phyloP scores from a whole-genome alignment of 2,888 invertebrate genomes.

The Clepsis dumicolana region DNA sequence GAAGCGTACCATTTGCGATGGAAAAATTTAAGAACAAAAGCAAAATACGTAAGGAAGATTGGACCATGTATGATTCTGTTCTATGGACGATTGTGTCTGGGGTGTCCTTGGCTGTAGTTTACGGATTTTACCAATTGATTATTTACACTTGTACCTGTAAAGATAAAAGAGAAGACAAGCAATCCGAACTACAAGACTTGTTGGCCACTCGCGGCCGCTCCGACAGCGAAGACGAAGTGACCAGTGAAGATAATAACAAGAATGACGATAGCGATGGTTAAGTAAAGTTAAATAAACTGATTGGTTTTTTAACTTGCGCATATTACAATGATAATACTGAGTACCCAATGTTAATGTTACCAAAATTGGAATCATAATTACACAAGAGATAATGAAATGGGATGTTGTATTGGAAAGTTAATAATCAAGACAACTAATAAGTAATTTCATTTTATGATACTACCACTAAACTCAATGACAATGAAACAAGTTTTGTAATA shows the following conservation, averaged over 20 bases:
- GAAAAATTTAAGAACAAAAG: slow-evolving; percentile 33
- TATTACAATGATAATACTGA: no score
- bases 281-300: no score
- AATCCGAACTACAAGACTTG: slow-evolving; percentile 21
- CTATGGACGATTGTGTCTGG: slow-evolving; percentile 55
- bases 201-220: slow-evolving; percentile 19
- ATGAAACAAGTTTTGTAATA: no score
- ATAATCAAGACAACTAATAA: no score
- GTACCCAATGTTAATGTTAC: no score
- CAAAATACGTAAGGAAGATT: slow-evolving; percentile 47
- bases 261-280: background rate
- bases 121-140: slow-evolving; percentile 50
- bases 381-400: no score
- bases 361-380: no score
- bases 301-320: no score
- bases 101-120: slow-evolving; percentile 49
- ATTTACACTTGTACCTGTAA: slow-evolving; percentile 16
- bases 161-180: background rate
- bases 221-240: slow-evolving; percentile 21
- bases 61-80: slow-evolving; percentile 61
- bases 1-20: background rate
- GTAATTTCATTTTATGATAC: no score
- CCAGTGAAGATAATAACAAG: slow-evolving; percentile 14
- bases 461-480: no score
- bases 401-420: no score